Evolutionary conservation across 2,888 invertebrate species (phyloP), one percentile per base, ranked within the genome.

Genomic region (Apotomis turbidana): DNA sequence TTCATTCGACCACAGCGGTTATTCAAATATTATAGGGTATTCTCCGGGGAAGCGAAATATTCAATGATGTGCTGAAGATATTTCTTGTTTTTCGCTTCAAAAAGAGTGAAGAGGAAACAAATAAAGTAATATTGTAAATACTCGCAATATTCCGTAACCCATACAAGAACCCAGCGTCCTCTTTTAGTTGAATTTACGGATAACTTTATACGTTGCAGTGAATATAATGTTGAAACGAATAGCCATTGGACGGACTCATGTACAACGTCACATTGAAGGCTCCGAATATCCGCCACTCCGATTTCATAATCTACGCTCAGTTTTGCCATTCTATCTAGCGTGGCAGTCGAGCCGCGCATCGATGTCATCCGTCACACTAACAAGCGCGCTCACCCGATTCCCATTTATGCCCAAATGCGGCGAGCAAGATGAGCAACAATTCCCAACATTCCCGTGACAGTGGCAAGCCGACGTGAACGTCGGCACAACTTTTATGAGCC

Each of bases 401-500:
- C 27, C 61, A 57, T 67, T 71, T 54, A 60, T 60, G 46, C 59
- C 67, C 55, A 67, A 71, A 71, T 71, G 67, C 67, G 71, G 71
- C 55, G 41, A 55, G 75, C 74, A 76, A 70, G 77, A 77, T 77
- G 74, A 76, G 78, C 77, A 78, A 76, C 78, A 51, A 81, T 86
- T 85, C 84, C 80, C 80, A 80, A 79, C 84, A 83, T 86, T 84
- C 82, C 83, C 80, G 79, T 76, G 76, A 75, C 79, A 77, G 75
- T 75, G 76, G 76, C 79, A 76, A 74, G 76, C 77, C 76, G 78
- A 76, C 78, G 82, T 78, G 81, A 78, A 79, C 78, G 79, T 78
- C 78, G 79, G 80, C 90, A 88, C 87, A 92, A 89, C 80, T 89
- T 91, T 91, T 87, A 92, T 90, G 89, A 90, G 86, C 80, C 84